These are phyloP conservation scores for Pachypeltis micranthus DNA, from an alignment of 1,140 invertebrate species.

Conservation along the genomic window DNA sequence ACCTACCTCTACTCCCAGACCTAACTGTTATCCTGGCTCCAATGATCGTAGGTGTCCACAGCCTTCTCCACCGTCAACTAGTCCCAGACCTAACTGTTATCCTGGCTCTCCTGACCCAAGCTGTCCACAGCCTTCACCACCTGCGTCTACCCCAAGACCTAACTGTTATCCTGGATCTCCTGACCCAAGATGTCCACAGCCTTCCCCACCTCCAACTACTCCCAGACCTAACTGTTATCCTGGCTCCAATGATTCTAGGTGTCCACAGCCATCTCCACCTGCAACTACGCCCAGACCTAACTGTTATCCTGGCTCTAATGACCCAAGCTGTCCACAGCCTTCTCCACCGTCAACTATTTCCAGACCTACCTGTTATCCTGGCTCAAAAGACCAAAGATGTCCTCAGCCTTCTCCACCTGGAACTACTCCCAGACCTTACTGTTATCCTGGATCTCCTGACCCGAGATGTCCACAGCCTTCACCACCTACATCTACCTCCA, in stretches of 20 bases:
- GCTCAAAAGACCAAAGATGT: slow-evolving; percentile 31
- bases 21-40: slow-evolving; percentile 29
- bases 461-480: slow-evolving; percentile 34
- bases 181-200: slow-evolving; percentile 36
- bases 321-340: slow-evolving; percentile 33
- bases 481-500: slow-evolving; percentile 22
- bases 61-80: slow-evolving; percentile 27
- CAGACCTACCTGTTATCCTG: slow-evolving; percentile 30
- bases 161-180: slow-evolving; percentile 35
- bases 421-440: slow-evolving; percentile 23
- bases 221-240: slow-evolving; percentile 27
- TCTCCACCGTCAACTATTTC: slow-evolving; percentile 19
- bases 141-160: slow-evolving; percentile 14
- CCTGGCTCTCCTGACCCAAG: slow-evolving; percentile 30
- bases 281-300: slow-evolving; percentile 21
- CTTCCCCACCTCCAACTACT: slow-evolving; percentile 25
- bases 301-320: slow-evolving; percentile 32
- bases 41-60: slow-evolving; percentile 25
- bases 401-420: slow-evolving; percentile 31
- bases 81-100: slow-evolving; percentile 31
- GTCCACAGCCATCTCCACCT: slow-evolving; percentile 27
- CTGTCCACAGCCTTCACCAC: slow-evolving; percentile 23
- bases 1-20: slow-evolving; percentile 25
- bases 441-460: slow-evolving; percentile 35
- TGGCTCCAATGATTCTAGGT: slow-evolving; percentile 35